Evolutionary conservation across 2,888 invertebrate species (phyloP).

Genomic region (Bombyx huttoni): DNA sequence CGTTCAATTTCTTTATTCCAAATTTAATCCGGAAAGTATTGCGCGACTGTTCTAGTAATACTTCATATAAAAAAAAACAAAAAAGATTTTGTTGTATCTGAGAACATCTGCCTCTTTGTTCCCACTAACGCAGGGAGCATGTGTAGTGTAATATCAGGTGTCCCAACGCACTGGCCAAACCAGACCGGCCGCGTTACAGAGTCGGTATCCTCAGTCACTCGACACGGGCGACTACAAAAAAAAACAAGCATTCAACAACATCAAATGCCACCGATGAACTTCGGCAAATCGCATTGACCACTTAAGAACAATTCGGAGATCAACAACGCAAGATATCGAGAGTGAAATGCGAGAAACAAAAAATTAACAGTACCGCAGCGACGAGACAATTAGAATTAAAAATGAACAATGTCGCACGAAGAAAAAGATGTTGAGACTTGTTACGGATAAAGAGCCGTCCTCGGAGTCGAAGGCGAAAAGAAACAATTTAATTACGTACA

Average conservation of each 20-base stretch:
- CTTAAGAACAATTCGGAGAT: slow-evolving; percentile 17
- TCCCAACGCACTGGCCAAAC: slow-evolving; percentile 61
- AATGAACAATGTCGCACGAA: slow-evolving; percentile 31
- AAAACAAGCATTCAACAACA: slow-evolving; percentile 25
- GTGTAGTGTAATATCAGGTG: slow-evolving; percentile 61
- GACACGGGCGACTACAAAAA: slow-evolving; percentile 39
- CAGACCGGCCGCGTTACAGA: slow-evolving; percentile 45
- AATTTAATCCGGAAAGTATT: no score
- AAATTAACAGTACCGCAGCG: slow-evolving; percentile 12
- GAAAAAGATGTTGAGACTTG: slow-evolving; percentile 31
- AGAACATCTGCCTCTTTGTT: slow-evolving; percentile 34
- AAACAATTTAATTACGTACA: slow-evolving; percentile 50
- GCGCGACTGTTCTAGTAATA: no score
- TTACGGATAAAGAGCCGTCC: slow-evolving; percentile 38
- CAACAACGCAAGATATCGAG: slow-evolving; percentile 10
- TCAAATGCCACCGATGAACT: slow-evolving; percentile 21
- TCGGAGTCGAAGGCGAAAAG: slow-evolving; percentile 35
- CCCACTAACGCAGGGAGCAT: slow-evolving; percentile 23
- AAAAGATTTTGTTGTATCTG: slow-evolving; percentile 11
- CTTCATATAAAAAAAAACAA: no score
- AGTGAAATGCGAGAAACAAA: slow-evolving; percentile 10
- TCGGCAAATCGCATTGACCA: slow-evolving; percentile 15
- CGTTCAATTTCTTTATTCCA: no score
- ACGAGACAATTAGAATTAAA: slow-evolving; percentile 27
- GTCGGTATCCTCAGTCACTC: slow-evolving; percentile 24